These are phyloP conservation scores for Odontocerum albicorne DNA, from an alignment of 2,888 invertebrate species.

Conservation along the genomic window DNA sequence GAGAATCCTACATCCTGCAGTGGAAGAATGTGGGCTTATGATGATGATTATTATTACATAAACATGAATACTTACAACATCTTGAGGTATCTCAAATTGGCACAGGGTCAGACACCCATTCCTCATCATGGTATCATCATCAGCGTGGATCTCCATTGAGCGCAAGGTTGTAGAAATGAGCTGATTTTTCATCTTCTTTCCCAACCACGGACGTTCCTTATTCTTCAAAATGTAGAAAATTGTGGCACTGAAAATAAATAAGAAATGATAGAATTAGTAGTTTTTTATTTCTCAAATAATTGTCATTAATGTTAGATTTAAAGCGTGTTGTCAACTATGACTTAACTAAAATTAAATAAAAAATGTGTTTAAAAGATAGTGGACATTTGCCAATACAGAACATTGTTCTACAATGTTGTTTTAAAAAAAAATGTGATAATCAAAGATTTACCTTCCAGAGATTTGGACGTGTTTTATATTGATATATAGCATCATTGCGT, in stretches of 20 bases:
- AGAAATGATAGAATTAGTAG: too few relatives aligned
- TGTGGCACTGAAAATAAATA: conserved; percentile 71
- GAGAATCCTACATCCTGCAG: too few relatives aligned
- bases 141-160: conserved; percentile 83
- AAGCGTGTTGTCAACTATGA: too few relatives aligned
- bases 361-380: too few relatives aligned
- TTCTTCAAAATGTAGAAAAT: conserved; percentile 94
- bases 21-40: too few relatives aligned
- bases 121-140: conserved; percentile 92
- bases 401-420: too few relatives aligned
- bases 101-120: conserved; percentile 95
- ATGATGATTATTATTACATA: too few relatives aligned
- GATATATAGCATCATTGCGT: conserved; percentile 88
- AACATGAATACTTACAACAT: conserved; percentile 75
- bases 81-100: conserved; percentile 92
- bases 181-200: conserved; percentile 71
- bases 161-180: conserved; percentile 83
- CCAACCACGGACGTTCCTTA: conserved; percentile 73
- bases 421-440: too few relatives aligned
- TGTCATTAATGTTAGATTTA: too few relatives aligned
- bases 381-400: too few relatives aligned
- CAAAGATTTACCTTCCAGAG: conserved; percentile 69
- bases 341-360: too few relatives aligned
- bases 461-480: conserved; percentile 91
- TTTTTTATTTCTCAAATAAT: too few relatives aligned